Evolutionary conservation across 2,888 invertebrate species (phyloP).

Genomic region (Chrysomela aeneicollis): DNA sequence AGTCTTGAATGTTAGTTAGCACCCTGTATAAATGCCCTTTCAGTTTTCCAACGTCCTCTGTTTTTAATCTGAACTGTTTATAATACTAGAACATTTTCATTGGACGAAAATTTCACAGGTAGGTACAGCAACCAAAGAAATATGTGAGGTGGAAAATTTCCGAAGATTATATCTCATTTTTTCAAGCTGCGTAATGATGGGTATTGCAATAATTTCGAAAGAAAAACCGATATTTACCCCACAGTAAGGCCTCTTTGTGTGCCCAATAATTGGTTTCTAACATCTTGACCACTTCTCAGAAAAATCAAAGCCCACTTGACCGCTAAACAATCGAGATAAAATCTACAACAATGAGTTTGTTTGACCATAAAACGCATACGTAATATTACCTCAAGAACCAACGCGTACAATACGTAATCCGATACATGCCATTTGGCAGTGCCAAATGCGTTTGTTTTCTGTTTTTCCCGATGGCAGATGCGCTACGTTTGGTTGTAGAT

Average conservation of each 20-base stretch:
- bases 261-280: background rate
- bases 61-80: too few relatives aligned
- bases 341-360: conserved; percentile 31
- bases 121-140: too few relatives aligned
- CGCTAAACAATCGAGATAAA: conserved; percentile 6
- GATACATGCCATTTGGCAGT: conserved; percentile 45
- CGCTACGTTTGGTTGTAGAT: conserved; percentile 30
- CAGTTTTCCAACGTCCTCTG: too few relatives aligned
- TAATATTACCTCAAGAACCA: conserved; percentile 27
- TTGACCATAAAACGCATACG: conserved; percentile 37
- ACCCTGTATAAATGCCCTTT: too few relatives aligned
- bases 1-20: too few relatives aligned
- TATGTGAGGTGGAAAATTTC: too few relatives aligned
- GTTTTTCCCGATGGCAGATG: conserved; percentile 44
- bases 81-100: too few relatives aligned
- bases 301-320: conserved; percentile 18
- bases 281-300: background rate
- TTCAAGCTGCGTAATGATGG: too few relatives aligned
- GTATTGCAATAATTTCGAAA: background rate
- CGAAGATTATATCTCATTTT: too few relatives aligned
- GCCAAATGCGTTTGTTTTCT: conserved; percentile 42
- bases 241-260: background rate
- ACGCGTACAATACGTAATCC: conserved; percentile 44
- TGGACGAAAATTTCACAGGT: too few relatives aligned
- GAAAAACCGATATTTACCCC: background rate